Base-by-base conservation (phyloP, 64 coral and sea anemone species). In the Platygyra sinensis region DNA sequence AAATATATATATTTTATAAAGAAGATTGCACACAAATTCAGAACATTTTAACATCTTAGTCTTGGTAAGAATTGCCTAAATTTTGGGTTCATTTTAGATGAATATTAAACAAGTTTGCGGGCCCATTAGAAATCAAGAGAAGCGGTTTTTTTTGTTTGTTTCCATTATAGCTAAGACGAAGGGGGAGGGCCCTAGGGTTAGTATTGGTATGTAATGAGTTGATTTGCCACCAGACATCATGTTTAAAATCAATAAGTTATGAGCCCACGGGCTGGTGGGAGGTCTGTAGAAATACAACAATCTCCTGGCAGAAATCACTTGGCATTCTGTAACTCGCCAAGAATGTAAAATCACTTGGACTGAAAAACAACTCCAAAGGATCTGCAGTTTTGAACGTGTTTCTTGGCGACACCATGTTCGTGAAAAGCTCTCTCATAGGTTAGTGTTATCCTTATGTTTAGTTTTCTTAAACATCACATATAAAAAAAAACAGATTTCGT, bases 241-340 rank as follows among this genome's bases (percentile, higher is more conserved):
- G 36, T 85, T 85, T 46, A 85, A n/a, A 85, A 69, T 85, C 32
- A 85, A 71, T 85, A 85, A 85, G 81, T 85, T 71, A 85, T 71
- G 81, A 49, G 38, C 62, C 81, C 81, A 65, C 62, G 20, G 63
- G 81, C 63, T 71, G 24, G 63, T 72, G 42, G 22, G 11, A 28
- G 19, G 33, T n/a, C 18, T 46, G 38, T 72, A 67, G 15, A 72
- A 85, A 46, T 33, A 85, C 63, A 67, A 12, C 36, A 32, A 33
- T 49, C 22, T 22, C 33, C 33, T 50, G 15, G 20, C 20, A 18
- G 22, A 11, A 85, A 51, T 24, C 39, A 24, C 15, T 65, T 19
- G 63, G 52, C 10, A 27, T 27, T 72, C 49, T 38, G 22, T 27
- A 69, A 71, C 20, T 9, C 81, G 9, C 12, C 14, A 14, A 13